phyloP scores from a whole-genome alignment of 2,113 vertebrate species.

The Sardina pilchardus region DNA sequence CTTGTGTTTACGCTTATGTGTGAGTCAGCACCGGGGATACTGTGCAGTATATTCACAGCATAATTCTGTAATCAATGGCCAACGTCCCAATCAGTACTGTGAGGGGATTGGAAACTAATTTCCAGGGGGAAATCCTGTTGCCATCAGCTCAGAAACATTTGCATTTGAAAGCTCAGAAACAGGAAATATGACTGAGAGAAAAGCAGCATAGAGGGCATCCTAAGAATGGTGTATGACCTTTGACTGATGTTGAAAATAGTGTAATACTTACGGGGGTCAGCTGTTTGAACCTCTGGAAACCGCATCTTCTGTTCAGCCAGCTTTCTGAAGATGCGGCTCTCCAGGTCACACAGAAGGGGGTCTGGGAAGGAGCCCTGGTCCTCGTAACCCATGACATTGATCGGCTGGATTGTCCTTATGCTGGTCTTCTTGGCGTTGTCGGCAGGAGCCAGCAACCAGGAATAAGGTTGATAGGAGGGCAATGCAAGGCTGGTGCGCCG shows the following conservation, averaged over 20 bases:
- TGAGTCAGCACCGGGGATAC: background rate
- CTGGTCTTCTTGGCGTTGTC: slow-evolving; percentile 26
- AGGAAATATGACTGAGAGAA: background rate
- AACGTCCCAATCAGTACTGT: no score
- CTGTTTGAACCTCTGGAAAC: slow-evolving; percentile 51
- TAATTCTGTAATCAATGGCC: background rate
- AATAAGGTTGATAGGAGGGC: slow-evolving; percentile 30
- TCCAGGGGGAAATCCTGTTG: background rate
- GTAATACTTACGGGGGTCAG: slow-evolving; percentile 74
- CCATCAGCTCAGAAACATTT: no score
- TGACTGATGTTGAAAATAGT: slow-evolving; percentile 23
- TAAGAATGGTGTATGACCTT: background rate
- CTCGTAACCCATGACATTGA: slow-evolving; percentile 44
- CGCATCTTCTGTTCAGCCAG: slow-evolving; percentile 50
- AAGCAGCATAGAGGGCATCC: background rate
- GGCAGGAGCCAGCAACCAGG: slow-evolving; percentile 35
- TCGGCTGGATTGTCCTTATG: slow-evolving; percentile 28
- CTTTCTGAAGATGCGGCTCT: slow-evolving; percentile 56
- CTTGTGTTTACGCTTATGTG: background rate
- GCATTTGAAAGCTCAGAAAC: background rate
- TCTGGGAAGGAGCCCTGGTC: slow-evolving; percentile 46
- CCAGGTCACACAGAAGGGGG: slow-evolving; percentile 54
- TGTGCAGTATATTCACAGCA: background rate
- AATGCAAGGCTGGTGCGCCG: slow-evolving; percentile 33
- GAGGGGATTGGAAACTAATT: background rate